A percentile compares a stretch with the other conserved stretches of the same genome.
Conservation (phyloP, 1,140 invertebrate genomes). For the honey bee (Apis mellifera) region DNA sequence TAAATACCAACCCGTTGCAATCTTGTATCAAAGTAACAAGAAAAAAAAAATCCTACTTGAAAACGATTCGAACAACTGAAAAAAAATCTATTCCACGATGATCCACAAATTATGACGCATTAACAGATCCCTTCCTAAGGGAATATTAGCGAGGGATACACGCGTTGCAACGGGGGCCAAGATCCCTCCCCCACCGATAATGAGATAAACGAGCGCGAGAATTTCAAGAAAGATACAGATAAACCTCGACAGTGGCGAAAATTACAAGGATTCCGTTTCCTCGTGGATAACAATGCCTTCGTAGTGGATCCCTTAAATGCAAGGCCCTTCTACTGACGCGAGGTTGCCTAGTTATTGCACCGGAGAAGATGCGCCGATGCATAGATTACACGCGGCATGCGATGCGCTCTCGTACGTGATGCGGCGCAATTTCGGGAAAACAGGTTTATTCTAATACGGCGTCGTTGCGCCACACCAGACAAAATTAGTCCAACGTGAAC, state of each 20-base stretch:
- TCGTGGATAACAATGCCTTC: conserved; percentile 1
- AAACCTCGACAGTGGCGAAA: conserved; percentile 1
- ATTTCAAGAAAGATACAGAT: background rate
- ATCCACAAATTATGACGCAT: background rate
- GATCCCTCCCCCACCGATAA: background rate
- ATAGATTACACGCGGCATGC: conserved; percentile 43
- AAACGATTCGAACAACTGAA: too few species aligned
- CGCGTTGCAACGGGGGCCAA: background rate
- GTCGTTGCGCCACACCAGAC: conserved; percentile 15
- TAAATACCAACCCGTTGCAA: too few species aligned
- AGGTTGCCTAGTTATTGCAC: conserved; percentile 29
- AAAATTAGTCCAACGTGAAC: conserved; percentile 38
- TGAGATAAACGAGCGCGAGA: background rate
- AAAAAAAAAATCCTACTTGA: too few species aligned
- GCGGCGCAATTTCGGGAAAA: conserved; percentile 56
- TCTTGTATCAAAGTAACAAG: too few species aligned
- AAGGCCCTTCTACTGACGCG: background rate
- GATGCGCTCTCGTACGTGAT: conserved; percentile 43
- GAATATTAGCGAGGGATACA: background rate
- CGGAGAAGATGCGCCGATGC: conserved; percentile 38
- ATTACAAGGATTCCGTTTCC: conserved; percentile 15
- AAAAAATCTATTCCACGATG: too few species aligned
- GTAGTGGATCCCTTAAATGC: background rate
- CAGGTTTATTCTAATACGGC: conserved; percentile 53
- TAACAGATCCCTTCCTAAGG: background rate